phyloP scores from a whole-genome alignment of 2,797 vertebrate genomes.

The Acomys russatus region DNA sequence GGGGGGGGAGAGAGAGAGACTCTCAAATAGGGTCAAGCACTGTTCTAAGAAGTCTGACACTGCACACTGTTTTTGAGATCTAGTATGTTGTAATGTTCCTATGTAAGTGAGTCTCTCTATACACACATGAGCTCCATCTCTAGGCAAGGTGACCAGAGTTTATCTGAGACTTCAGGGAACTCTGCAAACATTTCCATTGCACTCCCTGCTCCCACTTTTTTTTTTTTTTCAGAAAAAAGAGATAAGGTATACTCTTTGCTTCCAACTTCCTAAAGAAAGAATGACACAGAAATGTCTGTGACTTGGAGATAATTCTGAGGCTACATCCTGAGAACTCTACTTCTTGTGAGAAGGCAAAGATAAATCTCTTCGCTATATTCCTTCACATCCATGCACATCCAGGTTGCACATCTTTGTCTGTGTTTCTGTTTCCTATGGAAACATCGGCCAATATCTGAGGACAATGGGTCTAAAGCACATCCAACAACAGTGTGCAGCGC shows the following conservation, averaged over 20 bases:
- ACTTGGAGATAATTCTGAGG: conserved; percentile 29
- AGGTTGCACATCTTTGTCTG: neutral
- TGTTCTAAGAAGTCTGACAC: neutral
- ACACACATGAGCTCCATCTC: conserved; percentile 15
- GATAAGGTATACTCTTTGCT: neutral
- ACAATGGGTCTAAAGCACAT: neutral
- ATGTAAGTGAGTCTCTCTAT: neutral
- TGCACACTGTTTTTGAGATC: conserved; percentile 20
- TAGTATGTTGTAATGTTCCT: neutral
- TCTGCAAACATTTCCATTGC: neutral
- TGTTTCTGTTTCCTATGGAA: conserved; percentile 26
- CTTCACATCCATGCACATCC: neutral
- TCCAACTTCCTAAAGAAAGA: neutral
- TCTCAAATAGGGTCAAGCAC: neutral
- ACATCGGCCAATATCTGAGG: neutral
- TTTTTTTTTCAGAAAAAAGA: neutral
- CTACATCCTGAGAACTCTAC: neutral
- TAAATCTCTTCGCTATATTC: neutral
- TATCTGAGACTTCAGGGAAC: neutral
- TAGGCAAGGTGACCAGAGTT: neutral
- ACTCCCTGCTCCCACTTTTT: too few species aligned
- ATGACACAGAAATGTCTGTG: neutral
- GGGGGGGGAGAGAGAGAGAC: too few species aligned
- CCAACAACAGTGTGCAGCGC: neutral
- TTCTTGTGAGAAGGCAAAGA: conserved; percentile 31